Conservation (phyloP, 64 coral and sea anemone genomes). For the Trachythela sp. region DNA sequence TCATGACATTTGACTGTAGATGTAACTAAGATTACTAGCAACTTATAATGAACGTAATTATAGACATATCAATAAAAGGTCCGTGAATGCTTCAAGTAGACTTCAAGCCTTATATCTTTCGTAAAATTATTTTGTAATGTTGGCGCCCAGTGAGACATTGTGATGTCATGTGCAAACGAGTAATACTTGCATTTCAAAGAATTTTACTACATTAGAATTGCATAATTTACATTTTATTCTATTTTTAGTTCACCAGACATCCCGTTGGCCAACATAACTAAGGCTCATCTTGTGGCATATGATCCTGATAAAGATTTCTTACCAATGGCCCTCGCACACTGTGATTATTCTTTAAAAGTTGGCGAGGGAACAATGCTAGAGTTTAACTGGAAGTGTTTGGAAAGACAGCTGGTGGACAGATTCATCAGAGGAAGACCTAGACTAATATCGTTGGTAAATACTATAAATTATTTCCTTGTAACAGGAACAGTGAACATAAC, state of each 20-base stretch:
- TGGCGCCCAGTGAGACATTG: no score
- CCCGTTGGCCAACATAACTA: constrained; percentile 24
- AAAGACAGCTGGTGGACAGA: constrained; percentile 57
- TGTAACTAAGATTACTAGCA: no score
- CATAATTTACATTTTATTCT: not conserved
- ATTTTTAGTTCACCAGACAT: not conserved
- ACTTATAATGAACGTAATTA: no score
- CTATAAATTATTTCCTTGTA: not conserved
- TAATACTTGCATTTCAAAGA: no score
- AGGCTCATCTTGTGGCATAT: constrained; percentile 50
- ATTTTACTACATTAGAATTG: not conserved
- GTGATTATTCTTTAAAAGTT: constrained; percentile 59
- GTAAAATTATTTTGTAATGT: no score
- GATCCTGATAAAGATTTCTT: constrained; percentile 59
- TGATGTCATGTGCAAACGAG: no score
- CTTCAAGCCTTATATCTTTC: no score
- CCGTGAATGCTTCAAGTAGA: no score
- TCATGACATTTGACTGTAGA: no score
- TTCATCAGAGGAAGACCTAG: constrained; percentile 56
- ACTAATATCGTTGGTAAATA: constrained; percentile 39
- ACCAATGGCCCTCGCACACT: constrained; percentile 55
- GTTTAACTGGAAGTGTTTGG: constrained; percentile 59
- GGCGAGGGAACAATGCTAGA: constrained; percentile 55
- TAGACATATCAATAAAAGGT: no score
- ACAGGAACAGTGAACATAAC: no score